These are phyloP conservation scores for Coendou prehensilis DNA, from an alignment of 2,797 vertebrate species.

Conservation along the genomic window DNA sequence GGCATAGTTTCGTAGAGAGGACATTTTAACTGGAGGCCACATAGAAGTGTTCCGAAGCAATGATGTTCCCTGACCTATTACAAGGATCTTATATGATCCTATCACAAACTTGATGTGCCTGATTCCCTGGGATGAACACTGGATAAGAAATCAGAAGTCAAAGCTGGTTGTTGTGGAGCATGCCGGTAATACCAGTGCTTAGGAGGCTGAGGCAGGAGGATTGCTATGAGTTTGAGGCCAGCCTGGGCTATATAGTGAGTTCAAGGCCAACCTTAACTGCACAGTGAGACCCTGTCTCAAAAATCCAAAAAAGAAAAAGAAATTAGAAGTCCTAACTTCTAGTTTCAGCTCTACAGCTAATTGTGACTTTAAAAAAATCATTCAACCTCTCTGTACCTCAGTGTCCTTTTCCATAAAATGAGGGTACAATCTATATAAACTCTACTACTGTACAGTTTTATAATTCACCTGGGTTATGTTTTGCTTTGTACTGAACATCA, in stretches of 20 bases:
- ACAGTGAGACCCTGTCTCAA: neutral
- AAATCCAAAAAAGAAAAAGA: neutral
- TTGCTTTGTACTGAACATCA: neutral
- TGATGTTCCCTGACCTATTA: neutral
- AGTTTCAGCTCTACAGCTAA: neutral
- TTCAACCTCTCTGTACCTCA: neutral
- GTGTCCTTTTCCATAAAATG: neutral
- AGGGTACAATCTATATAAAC: neutral
- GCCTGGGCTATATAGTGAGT: neutral
- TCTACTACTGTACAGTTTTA: neutral
- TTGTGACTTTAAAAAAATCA: neutral
- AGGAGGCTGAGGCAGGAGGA: neutral
- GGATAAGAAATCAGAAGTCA: neutral
- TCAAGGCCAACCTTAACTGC: neutral
- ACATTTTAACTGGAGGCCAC: constrained; percentile 54
- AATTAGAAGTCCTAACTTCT: constrained; percentile 2
- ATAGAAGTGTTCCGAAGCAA: neutral
- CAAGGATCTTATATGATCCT: neutral
- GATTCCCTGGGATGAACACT: constrained; percentile 8
- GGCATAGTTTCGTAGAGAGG: constrained; percentile 19
- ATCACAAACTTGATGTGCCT: neutral
- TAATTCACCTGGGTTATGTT: constrained; percentile 17
- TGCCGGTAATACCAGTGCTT: neutral
- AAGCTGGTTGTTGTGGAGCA: neutral
- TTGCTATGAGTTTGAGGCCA: neutral